Evolutionary conservation across 2,113 vertebrate genomes (phyloP).

Genomic region (Salvator merianae): DNA sequence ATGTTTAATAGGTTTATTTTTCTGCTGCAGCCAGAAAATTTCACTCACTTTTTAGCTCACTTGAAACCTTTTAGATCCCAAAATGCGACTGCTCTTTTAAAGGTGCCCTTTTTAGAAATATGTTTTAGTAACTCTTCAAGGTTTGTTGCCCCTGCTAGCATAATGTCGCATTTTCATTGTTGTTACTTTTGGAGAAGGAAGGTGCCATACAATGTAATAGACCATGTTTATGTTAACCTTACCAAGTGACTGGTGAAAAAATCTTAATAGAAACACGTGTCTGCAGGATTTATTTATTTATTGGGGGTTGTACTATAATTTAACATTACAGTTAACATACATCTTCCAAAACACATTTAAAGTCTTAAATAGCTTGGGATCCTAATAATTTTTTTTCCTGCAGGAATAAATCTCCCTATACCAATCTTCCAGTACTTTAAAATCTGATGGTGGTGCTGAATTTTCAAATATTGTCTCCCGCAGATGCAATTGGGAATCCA

Average conservation of each 20-base stretch:
- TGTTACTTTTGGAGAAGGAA: background rate
- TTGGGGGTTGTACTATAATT: background rate
- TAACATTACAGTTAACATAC: background rate
- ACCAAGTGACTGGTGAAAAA: background rate
- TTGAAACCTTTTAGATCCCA: background rate
- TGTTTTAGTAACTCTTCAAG: constrained; percentile 5
- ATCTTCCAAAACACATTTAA: too few species aligned
- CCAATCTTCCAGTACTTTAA: too few species aligned
- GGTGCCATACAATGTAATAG: accelerated
- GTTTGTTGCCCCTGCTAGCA: background rate
- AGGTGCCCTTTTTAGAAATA: background rate
- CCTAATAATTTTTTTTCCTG: too few species aligned
- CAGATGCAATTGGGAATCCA: too few species aligned
- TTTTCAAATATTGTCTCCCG: too few species aligned
- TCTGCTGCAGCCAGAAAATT: background rate
- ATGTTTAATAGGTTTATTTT: background rate
- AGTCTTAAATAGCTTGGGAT: too few species aligned
- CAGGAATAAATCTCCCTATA: too few species aligned
- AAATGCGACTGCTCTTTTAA: constrained; percentile 9
- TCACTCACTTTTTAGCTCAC: background rate
- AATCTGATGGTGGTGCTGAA: too few species aligned
- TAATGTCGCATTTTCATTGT: background rate
- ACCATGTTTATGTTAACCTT: background rate
- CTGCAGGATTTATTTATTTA: too few species aligned
- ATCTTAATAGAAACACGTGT: background rate